Evolutionary conservation across 2,113 vertebrate species (phyloP).

Genomic region (Phrynosoma blainvillii): DNA sequence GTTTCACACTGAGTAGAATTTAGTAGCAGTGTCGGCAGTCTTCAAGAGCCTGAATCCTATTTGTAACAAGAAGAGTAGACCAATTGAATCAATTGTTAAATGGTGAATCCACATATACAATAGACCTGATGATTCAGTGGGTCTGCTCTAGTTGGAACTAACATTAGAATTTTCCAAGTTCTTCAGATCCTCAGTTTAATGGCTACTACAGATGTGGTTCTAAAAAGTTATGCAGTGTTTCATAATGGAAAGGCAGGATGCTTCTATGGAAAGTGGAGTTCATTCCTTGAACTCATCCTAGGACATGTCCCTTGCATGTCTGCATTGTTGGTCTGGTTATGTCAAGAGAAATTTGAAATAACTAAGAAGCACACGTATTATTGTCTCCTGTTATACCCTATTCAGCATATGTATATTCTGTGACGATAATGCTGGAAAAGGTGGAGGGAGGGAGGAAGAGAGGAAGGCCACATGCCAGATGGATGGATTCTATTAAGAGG

Average conservation of each 20-base stretch:
- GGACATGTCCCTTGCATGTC: not conserved
- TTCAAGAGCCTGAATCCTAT: no score
- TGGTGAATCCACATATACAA: no score
- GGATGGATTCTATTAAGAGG: no score
- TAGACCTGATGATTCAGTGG: no score
- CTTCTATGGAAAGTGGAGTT: not conserved
- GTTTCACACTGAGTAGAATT: not conserved
- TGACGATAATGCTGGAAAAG: no score
- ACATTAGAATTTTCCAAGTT: no score
- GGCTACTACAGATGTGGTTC: not conserved
- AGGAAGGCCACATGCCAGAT: not conserved
- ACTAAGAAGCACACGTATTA: not conserved
- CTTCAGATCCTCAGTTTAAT: not conserved
- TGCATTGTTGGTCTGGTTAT: not conserved
- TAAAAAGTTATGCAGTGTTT: not conserved
- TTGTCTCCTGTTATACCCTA: no score
- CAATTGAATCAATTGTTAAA: no score
- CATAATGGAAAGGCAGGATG: not conserved
- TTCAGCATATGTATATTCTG: no score
- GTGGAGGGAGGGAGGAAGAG: not conserved
- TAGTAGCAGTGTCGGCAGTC: not conserved
- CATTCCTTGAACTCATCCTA: not conserved
- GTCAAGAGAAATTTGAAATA: not conserved
- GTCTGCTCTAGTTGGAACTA: no score
- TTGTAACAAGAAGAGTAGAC: no score